Conservation (phyloP, 2,797 vertebrate species). For the Pseudomugil tenellus region DNA sequence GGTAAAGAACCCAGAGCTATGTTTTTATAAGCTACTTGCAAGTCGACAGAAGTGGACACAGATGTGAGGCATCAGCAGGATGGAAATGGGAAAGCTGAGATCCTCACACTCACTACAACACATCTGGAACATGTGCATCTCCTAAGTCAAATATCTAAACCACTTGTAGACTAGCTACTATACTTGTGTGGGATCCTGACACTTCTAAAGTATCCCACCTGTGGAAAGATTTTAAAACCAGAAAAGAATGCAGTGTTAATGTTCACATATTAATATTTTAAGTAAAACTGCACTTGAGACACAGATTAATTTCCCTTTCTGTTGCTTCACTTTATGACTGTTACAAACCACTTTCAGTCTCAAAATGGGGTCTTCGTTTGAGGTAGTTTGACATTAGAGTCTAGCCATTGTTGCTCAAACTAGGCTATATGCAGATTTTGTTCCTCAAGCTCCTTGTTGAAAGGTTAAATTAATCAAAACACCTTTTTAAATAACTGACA, state of each 20-base stretch:
- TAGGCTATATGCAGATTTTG: neutral
- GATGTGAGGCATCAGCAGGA: conserved; percentile 7
- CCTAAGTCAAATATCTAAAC: neutral
- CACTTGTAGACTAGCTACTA: neutral
- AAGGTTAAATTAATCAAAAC: neutral
- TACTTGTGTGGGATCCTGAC: neutral
- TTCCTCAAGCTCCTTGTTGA: neutral
- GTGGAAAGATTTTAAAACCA: neutral
- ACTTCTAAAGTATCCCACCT: neutral
- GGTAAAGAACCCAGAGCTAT: neutral
- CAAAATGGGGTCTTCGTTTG: neutral
- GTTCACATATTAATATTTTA: neutral
- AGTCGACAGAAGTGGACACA: conserved; percentile 11
- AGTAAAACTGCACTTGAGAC: neutral
- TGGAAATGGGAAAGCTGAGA: neutral
- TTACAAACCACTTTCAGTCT: neutral
- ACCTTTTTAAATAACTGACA: neutral
- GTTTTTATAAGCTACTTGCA: conserved; percentile 4
- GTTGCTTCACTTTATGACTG: neutral
- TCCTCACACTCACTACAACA: neutral
- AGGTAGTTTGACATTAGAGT: neutral
- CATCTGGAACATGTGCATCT: neutral
- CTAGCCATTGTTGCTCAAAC: neutral
- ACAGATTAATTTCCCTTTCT: neutral
- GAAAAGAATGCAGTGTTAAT: neutral